These are phyloP conservation scores for Orchesellides sinensis DNA, from an alignment of 2,888 invertebrate genomes.

Conservation along the genomic window DNA sequence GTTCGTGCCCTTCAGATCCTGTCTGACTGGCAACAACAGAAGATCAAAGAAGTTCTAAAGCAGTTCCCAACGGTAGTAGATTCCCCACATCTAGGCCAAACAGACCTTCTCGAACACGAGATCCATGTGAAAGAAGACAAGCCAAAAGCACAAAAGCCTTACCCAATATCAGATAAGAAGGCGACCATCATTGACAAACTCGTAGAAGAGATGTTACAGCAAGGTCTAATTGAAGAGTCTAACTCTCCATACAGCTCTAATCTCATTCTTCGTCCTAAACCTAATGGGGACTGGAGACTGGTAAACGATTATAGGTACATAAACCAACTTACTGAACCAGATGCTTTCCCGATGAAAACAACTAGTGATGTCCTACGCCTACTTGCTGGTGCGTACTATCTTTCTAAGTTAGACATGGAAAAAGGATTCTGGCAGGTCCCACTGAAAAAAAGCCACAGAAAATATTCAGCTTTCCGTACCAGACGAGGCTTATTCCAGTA, in stretches of 20 bases:
- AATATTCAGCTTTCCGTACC: conserved; percentile 46
- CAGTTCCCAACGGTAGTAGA: conserved; percentile 11
- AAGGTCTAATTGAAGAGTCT: conserved; percentile 21
- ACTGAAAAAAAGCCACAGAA: conserved; percentile 9
- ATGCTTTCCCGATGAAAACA: conserved; percentile 34
- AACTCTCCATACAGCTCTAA: conserved; percentile 39
- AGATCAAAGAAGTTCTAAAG: conserved; percentile 25
- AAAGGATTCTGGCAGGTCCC: conserved; percentile 50
- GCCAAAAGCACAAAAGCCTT: conserved; percentile 5
- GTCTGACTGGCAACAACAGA: neutral
- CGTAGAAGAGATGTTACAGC: conserved; percentile 21
- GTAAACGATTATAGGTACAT: conserved; percentile 9
- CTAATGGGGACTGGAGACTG: conserved; percentile 7
- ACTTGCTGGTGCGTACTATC: conserved; percentile 15
- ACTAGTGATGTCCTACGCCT: conserved; percentile 16
- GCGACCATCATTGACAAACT: conserved; percentile 23
- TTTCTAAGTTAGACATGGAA: conserved; percentile 32
- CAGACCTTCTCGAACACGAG: conserved; percentile 1
- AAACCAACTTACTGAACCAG: conserved; percentile 4
- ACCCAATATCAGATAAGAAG: neutral
- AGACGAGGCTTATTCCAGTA: conserved; percentile 26
- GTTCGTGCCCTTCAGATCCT: conserved; percentile 9
- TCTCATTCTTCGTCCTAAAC: conserved; percentile 9
- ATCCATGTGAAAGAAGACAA: conserved; percentile 15
- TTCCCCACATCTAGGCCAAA: neutral